These are phyloP conservation scores for Frankliniella fusca DNA, from an alignment of 2,888 invertebrate species.

Conservation along the genomic window DNA sequence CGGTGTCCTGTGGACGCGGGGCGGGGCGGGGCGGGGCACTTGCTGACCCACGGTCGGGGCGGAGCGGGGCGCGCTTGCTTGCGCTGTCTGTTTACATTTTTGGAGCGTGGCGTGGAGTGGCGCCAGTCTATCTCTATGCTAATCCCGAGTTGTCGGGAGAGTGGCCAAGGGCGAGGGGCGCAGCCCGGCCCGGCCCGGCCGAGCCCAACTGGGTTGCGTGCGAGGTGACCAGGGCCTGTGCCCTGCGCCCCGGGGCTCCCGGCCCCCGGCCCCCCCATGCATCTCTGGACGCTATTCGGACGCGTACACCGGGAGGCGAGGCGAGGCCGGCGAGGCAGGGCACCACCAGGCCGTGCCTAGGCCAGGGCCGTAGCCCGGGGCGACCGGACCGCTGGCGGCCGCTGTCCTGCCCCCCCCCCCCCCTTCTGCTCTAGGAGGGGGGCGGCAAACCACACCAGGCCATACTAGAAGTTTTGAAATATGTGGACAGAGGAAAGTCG, in stretches of 20 bases:
- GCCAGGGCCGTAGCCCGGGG: neutral
- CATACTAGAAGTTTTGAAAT: neutral
- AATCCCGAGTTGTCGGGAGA: neutral
- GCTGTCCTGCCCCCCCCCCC: too few species aligned
- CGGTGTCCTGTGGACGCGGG: neutral
- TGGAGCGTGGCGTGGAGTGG: neutral
- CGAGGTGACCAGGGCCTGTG: neutral
- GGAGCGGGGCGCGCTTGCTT: neutral
- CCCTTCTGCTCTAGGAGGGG: too few species aligned
- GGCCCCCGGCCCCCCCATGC: neutral
- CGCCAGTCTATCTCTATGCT: slow-evolving; percentile 10
- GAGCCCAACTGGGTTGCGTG: neutral
- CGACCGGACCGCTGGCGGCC: neutral
- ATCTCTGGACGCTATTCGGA: neutral
- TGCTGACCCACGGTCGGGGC: neutral
- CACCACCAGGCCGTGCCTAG: neutral
- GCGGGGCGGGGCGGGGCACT: too few species aligned
- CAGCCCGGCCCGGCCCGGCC: neutral
- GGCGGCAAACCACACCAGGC: too few species aligned
- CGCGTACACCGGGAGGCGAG: neutral
- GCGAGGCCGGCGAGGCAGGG: too few species aligned
- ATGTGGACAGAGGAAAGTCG: slow-evolving; percentile 18
- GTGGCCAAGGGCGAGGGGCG: neutral
- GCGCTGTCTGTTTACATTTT: slow-evolving; percentile 10
- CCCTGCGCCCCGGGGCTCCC: neutral